phyloP scores from a whole-genome alignment of 2,113 vertebrate genomes.

The Nothobranchius furzeri region DNA sequence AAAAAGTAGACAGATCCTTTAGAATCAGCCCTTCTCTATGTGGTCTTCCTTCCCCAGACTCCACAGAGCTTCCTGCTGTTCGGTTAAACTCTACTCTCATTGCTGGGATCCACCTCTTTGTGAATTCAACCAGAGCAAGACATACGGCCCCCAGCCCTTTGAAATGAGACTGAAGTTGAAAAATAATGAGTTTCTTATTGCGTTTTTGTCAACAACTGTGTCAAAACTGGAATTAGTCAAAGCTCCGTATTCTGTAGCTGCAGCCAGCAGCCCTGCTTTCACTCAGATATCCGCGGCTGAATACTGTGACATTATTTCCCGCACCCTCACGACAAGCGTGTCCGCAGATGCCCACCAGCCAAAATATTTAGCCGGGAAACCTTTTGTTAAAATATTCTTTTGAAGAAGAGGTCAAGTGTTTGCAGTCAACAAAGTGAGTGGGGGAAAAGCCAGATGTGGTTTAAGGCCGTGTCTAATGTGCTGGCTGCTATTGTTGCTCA shows the following conservation, averaged over 20 bases:
- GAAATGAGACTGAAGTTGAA: constrained; percentile 76
- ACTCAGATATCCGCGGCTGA: constrained; percentile 79
- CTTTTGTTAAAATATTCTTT: constrained; percentile 80
- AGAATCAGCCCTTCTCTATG: constrained; percentile 41
- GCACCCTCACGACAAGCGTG: constrained; percentile 80
- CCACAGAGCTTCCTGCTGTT: constrained; percentile 45
- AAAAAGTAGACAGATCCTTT: constrained; percentile 17
- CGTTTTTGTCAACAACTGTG: constrained; percentile 82
- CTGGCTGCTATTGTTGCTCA: constrained; percentile 66
- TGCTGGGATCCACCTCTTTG: constrained; percentile 65
- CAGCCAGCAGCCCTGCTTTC: constrained; percentile 79
- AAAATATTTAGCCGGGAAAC: constrained; percentile 76
- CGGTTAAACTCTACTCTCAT: constrained; percentile 57
- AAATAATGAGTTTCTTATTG: constrained; percentile 84
- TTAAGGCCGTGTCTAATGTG: constrained; percentile 74
- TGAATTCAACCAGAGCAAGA: constrained; percentile 69
- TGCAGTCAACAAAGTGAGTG: constrained; percentile 65
- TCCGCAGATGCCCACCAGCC: constrained; percentile 77
- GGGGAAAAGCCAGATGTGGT: constrained; percentile 60
- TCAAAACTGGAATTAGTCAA: constrained; percentile 85
- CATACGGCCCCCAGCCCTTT: constrained; percentile 69
- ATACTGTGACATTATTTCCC: constrained; percentile 84
- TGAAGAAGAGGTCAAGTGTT: constrained; percentile 82
- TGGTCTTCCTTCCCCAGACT: constrained; percentile 49
- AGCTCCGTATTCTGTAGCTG: constrained; percentile 75